Base-by-base conservation (phyloP, 2,113 vertebrate species). In the Sterrhoptilus dennistouni region DNA sequence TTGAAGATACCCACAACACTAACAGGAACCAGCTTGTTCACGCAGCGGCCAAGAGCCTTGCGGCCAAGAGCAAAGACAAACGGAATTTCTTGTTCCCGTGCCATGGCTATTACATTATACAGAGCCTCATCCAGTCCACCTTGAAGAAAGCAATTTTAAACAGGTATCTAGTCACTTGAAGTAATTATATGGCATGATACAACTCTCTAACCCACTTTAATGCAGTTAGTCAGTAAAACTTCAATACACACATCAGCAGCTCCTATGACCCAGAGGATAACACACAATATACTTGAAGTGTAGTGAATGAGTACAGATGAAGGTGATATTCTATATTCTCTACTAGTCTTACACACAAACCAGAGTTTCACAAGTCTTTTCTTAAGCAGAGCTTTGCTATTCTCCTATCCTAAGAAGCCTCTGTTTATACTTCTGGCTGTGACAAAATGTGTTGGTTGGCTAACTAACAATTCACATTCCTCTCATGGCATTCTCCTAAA, bases 1-100 rank as follows among this genome's bases (percentile, higher is more conserved):
- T 99, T 99, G 97, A 99, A 99, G 97, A 99, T 99, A 8, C 99
- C 99, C 50, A 99, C 99, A 9, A 99, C 99, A 5, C 99, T 99
- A 35, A 99, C 99, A 60, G 99, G 99, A 91, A 99, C 99, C 75
- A 99, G 97, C 97, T 99, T 99, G 97, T 99, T 99, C 92, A 99
- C 99, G 16, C 99, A 99, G 71, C 99, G 99, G 31, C 99, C 99
- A 1, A 99, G 98, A 66, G 99, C 99, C 96, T 99, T 99, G 54
- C 99, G 98, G 49, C 99, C 99, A 78, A 99, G 98, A 20, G 99
- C 99, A 88, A 99, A 99, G 49, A 99, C 99, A 96, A 99, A 99
- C 1, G 99, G 99, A 86, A 99, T 99, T 97, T 99, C 99, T 95
- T 99, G 99, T 90, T 99, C 99, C 83, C 99, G 97, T 11, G 99